Evolutionary conservation across 2,888 invertebrate species (phyloP).

Genomic region (Mimachlamys varia): DNA sequence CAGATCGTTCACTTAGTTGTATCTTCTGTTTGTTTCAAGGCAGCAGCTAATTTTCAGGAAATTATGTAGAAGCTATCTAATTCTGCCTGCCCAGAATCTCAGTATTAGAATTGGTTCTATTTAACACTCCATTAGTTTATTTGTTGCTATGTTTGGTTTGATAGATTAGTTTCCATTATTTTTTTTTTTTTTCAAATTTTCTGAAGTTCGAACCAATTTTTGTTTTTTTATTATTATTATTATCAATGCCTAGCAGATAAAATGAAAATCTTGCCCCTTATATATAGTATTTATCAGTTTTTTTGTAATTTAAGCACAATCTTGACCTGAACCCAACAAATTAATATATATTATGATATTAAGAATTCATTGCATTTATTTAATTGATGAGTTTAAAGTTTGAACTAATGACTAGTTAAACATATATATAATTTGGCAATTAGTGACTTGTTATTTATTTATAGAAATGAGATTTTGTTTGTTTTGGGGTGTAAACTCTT

Average conservation of each 20-base stretch:
- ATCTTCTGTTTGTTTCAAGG: constrained; percentile 37
- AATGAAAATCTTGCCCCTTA: constrained; percentile 6
- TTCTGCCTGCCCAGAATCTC: constrained; percentile 36
- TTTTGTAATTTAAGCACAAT: constrained; percentile 29
- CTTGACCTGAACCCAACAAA: constrained; percentile 22
- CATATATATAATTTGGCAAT: background rate
- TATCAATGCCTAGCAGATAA: background rate
- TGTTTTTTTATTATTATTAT: background rate
- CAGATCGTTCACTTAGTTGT: constrained; percentile 39
- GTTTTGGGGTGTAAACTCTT: constrained; percentile 26
- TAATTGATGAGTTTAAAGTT: constrained; percentile 7
- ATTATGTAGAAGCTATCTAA: background rate
- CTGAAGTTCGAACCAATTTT: background rate
- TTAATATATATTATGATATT: constrained; percentile 16
- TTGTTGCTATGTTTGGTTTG: constrained; percentile 25
- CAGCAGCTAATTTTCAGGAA: constrained; percentile 32
- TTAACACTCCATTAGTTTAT: background rate
- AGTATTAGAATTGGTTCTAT: constrained; percentile 35
- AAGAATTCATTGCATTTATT: constrained; percentile 25
- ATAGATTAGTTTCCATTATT: constrained; percentile 31
- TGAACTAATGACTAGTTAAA: constrained; percentile 4
- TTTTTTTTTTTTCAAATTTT: background rate
- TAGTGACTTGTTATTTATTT: constrained; percentile 31
- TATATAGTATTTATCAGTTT: background rate
- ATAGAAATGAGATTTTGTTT: background rate